Conservation (phyloP, 37 sponge, comb jelly and placozoan genomes). For the Aplysina aerophoba region DNA sequence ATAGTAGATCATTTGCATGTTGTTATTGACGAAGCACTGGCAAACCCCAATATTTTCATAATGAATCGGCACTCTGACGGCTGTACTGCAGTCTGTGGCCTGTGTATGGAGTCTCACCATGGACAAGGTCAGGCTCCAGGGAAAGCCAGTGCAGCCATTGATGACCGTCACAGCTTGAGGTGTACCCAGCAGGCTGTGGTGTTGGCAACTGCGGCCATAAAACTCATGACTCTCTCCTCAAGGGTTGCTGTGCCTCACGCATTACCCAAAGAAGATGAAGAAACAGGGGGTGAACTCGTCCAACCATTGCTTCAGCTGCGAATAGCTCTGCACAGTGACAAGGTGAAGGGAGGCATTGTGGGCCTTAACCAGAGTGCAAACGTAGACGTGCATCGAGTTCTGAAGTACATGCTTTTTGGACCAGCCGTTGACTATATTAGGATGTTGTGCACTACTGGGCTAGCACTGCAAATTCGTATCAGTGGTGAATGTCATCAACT, state of each 20-base stretch:
- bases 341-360: constrained; percentile 68
- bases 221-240: constrained; percentile 55
- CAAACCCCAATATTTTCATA: constrained; percentile 53
- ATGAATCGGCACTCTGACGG: constrained; percentile 66
- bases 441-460: constrained; percentile 59
- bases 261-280: not conserved
- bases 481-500: constrained; percentile 61
- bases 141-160: not conserved
- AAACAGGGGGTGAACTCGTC: not conserved
- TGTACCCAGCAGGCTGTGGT: constrained; percentile 42
- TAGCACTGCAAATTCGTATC: constrained; percentile 80
- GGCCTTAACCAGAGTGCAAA: constrained; percentile 46
- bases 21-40: constrained; percentile 61
- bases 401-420: constrained; percentile 70
- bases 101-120: not conserved
- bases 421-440: constrained; percentile 26
- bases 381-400: constrained; percentile 34
- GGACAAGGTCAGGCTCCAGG: too few relatives aligned
- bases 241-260: constrained; percentile 42
- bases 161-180: not conserved
- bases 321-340: constrained; percentile 73
- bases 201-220: constrained; percentile 62
- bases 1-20: constrained; percentile 68
- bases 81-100: constrained; percentile 66
- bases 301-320: constrained; percentile 68